A percentile compares a stretch with the other conserved stretches of the same genome.
phyloP scores from a whole-genome alignment of 2,797 vertebrate species.

The Chrysocyon brachyurus region DNA sequence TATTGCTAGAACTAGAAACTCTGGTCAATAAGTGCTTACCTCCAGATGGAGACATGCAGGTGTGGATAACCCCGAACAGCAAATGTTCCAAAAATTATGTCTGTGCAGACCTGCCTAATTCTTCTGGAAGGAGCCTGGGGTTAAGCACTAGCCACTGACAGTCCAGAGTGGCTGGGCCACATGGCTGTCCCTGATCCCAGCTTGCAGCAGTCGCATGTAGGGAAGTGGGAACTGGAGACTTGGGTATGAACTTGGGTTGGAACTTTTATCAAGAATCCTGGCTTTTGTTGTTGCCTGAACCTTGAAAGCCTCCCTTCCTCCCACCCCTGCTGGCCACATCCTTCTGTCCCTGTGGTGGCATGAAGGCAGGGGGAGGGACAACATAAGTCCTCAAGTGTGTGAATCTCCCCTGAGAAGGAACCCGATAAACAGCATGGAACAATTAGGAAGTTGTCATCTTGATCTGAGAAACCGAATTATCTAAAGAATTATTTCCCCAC shows the following conservation, averaged over 20 bases:
- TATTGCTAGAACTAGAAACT: not conserved
- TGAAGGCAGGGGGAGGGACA: not conserved
- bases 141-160: not conserved
- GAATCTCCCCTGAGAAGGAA: conserved; percentile 65
- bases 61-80: not conserved
- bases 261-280: not conserved
- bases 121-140: not conserved
- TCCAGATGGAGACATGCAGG: not conserved
- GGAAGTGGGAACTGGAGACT: no score
- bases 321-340: not conserved
- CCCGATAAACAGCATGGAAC: conserved; percentile 35
- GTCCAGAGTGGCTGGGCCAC: not conserved
- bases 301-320: not conserved
- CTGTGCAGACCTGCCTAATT: not conserved
- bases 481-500: conserved; percentile 69
- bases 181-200: not conserved
- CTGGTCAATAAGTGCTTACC: not conserved
- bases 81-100: not conserved
- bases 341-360: not conserved
- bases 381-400: conserved; percentile 49
- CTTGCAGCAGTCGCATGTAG: not conserved
- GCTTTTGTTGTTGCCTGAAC: not conserved
- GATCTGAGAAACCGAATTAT: conserved; percentile 74
- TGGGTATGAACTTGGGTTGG: not conserved
- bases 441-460: conserved; percentile 63